Evolutionary conservation across 2,797 vertebrate species (phyloP), one percentile per base, ranked within the genome.

Genomic region (Chelonia mydas): DNA sequence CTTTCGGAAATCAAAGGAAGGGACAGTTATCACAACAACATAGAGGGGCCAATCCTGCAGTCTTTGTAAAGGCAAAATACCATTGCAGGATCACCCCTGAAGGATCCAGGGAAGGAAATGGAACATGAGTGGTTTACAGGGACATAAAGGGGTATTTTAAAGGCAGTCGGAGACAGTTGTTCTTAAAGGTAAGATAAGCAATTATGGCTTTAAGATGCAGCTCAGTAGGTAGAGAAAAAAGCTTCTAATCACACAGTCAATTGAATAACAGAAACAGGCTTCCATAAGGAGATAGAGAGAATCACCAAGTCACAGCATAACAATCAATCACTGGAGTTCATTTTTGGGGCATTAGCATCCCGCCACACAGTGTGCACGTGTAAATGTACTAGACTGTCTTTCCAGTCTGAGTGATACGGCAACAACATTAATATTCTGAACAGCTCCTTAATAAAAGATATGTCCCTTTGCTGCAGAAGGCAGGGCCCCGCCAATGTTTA

Each of bases 211-310:
- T 47, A 25, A 37, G 23, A 25, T 49, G 4, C 41, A 28, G 78
- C 31, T 54, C 11, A 19, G 16, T 27, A 2, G 19, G n/a, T 0
- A 1, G 33, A 19, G 11, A 45, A n/a, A 6, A 2, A 1, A 0
- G 7, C 41, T 50, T 59, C 50, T 41, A 57, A 11, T 54, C 10
- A 45, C 27, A 81, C 25, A 11, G 54, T 81, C 1, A 33, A 49
- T 5, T 50, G 31, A n/a, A 10, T 37, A 51, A 19, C 33, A n/a
- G 47, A 16, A 37, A 50, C 55, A 10, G 3, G 3, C 19, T 87
- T 6, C 49, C 49, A 27, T 57, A 33, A 45, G 74, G 10, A 90
- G 81, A 54, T 2, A 27, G 19, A 23, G 16, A 47, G 12, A 37
- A 3, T 31, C 76, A 16, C 4, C 2, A 21, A 79, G 74, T 45